A percentile compares a stretch with the other conserved stretches of the same genome.
Evolutionary conservation across 2,797 vertebrate species (phyloP).

Genomic region (Sparus aurata): DNA sequence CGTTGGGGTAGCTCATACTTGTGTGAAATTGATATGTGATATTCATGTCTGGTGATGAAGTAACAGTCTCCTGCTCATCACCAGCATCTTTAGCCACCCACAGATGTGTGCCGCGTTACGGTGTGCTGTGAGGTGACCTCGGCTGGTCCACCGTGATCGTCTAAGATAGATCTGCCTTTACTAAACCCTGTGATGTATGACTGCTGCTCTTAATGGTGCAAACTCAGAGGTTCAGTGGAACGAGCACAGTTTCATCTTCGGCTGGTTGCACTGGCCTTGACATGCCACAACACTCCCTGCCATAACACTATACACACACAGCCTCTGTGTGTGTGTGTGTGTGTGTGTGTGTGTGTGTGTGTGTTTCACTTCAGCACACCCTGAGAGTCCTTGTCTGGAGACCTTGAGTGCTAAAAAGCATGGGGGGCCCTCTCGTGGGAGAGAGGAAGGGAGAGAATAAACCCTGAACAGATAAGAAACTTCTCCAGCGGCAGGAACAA

Average conservation of each 20-base stretch:
- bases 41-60: background rate
- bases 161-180: constrained; percentile 30
- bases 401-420: constrained; percentile 89
- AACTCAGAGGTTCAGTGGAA: constrained; percentile 41
- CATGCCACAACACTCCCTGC: constrained; percentile 74
- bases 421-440: constrained; percentile 79
- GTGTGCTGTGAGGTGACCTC: constrained; percentile 37
- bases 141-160: constrained; percentile 20
- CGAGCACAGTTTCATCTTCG: constrained; percentile 66
- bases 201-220: constrained; percentile 21
- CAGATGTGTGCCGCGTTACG: background rate
- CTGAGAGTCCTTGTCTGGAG: constrained; percentile 89
- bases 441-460: constrained; percentile 66
- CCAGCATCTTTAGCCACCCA: background rate
- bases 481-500: constrained; percentile 83
- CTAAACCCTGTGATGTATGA: constrained; percentile 36
- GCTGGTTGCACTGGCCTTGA: constrained; percentile 79
- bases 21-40: background rate
- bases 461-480: constrained; percentile 86
- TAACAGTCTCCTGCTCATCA: background rate
- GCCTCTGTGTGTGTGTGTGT: constrained; percentile 15
- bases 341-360: constrained; percentile 42
- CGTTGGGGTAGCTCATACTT: background rate
- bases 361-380: constrained; percentile 74
- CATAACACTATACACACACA: constrained; percentile 16